These are phyloP conservation scores for Lucilia cuprina DNA, from an alignment of 1,140 invertebrate species.

Conservation along the genomic window DNA sequence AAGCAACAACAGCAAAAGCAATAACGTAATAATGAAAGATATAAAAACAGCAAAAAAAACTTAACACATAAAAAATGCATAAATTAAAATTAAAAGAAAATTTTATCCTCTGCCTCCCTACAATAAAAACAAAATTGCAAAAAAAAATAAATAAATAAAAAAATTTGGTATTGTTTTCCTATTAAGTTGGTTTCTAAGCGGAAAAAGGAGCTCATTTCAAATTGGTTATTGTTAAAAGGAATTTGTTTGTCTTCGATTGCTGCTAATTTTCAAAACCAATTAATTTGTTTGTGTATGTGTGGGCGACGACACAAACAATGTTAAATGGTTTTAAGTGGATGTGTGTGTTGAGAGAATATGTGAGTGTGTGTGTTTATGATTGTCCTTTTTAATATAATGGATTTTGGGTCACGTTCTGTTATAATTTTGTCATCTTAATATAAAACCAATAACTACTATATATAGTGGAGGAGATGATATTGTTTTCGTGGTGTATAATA, in stretches of 20 bases:
- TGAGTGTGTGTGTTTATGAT: neutral
- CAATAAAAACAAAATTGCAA: too few relatives aligned
- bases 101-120: neutral
- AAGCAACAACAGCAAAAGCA: neutral
- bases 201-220: too few relatives aligned
- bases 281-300: neutral
- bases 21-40: neutral
- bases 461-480: neutral
- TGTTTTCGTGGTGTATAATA: neutral
- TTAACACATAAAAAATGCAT: conserved; percentile 19
- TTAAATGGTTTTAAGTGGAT: neutral
- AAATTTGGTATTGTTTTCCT: too few relatives aligned
- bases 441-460: neutral
- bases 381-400: neutral
- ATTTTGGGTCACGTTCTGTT: neutral
- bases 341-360: neutral
- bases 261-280: neutral
- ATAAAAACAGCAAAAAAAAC: neutral
- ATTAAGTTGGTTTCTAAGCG: too few relatives aligned
- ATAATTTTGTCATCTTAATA: conserved; percentile 29
- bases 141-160: too few relatives aligned
- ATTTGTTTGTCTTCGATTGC: neutral
- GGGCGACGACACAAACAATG: neutral
- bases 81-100: conserved; percentile 27
- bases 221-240: neutral